Evolutionary conservation across 37 sponge, comb jelly and placozoan genomes (phyloP), one percentile per base, ranked within the genome.

Genomic region (Tethya wilhelma): DNA sequence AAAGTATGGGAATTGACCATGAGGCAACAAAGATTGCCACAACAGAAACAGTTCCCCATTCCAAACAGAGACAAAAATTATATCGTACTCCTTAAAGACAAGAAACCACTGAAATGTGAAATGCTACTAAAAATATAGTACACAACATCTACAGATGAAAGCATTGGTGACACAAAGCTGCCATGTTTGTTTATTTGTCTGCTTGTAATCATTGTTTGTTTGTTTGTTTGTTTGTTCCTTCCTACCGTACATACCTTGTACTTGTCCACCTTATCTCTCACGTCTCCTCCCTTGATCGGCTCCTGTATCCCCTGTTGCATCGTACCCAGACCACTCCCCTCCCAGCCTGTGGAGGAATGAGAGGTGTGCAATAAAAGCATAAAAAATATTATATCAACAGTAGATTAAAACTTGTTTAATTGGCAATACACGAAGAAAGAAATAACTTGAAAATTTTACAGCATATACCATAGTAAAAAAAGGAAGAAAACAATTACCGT

Each of bases 281-380:
- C 87, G 22, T 95, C 90, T n/a, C 93, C 96, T 28, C 84, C 87
- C 46, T 71, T 82, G 56, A 95, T 74, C 14, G 96, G 96, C 64
- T 92, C 94, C 78, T 95, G 79, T 23, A 95, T 92, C 22, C 96
- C 96, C 55, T 95, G 96, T 40, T 86, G 59, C 31, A 41, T n/a
- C 0, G 87, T 34, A 6, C 96, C 96, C 25, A 95, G 77, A 12
- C 96, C 96, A 26, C 93, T 71, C 39, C 93, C 96, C 57, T 89
- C 96, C 96, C 96, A 95, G 23, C 93, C 91, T 91, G 57, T 11
- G 11, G 11, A 49, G 11, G 17, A 49, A 49, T 19, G 12, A 8
- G n/a, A 7, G 5, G 5, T 23, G 26, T 17, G 5, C 5, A 60
- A 8, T 6, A 17, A 73, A 26, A 34, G 8, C 36, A 32, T 20